Evolutionary conservation across 1,140 invertebrate species (phyloP).

Genomic region (Camponotus floridanus): DNA sequence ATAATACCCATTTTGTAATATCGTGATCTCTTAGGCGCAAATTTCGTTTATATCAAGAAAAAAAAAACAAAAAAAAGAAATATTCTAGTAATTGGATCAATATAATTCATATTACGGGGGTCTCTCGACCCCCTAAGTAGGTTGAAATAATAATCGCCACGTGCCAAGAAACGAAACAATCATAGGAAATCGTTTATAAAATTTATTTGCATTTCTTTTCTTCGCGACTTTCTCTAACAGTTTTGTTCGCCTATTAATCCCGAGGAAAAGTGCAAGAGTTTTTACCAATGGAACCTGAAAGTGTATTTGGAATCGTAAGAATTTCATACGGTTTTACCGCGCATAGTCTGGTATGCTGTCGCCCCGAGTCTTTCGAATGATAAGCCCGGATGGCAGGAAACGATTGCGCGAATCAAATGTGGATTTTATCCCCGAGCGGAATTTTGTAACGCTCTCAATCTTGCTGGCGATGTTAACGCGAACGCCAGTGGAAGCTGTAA

Average conservation of each 20-base stretch:
- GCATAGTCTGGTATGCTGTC: conserved; percentile 2
- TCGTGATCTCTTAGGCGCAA: conserved; percentile 67
- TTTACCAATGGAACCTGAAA: conserved; percentile 6
- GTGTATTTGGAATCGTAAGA: too few relatives aligned
- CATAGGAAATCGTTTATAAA: conserved; percentile 22
- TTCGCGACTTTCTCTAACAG: neutral
- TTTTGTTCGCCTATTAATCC: neutral
- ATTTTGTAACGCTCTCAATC: conserved; percentile 47
- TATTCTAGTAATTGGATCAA: neutral
- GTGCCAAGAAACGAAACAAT: neutral
- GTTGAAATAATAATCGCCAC: neutral
- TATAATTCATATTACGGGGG: conserved; percentile 48
- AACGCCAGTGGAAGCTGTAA: conserved; percentile 39
- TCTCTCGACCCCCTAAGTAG: neutral
- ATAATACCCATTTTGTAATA: conserved; percentile 40
- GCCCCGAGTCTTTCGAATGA: conserved; percentile 31
- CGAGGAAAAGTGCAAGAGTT: neutral
- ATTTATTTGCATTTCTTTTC: neutral
- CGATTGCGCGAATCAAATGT: conserved; percentile 34
- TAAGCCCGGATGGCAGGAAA: conserved; percentile 38
- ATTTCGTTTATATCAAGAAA: conserved; percentile 38
- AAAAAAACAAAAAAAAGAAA: conserved; percentile 13
- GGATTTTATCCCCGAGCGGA: conserved; percentile 48
- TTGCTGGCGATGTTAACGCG: neutral
- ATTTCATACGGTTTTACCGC: neutral